Base-by-base conservation (phyloP, 2,888 invertebrate genomes). In the Rhogogaster chlorosoma region DNA sequence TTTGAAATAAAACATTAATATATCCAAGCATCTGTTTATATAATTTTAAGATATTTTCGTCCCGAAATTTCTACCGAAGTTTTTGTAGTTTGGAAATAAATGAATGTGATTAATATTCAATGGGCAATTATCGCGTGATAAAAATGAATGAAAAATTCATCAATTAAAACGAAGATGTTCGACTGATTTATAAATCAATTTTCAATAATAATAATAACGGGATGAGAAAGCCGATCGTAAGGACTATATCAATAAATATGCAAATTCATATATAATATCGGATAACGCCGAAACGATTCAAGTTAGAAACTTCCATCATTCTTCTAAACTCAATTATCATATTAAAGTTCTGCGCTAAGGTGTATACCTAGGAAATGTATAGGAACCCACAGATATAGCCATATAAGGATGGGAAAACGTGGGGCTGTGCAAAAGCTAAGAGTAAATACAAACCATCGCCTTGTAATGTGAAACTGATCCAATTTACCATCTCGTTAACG, bases 401-500 rank as follows among this genome's bases (percentile, higher is more conserved):
- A 67, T 15, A 67, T 32, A 32, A 7, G 36, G 22, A 32, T 22
- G n/a, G 71, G 22, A 71, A 38, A 38, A 53, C n/a, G 38, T 1
- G n/a, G 10, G n/a, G 42, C 61, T 36, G 36, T 61, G 15, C 61
- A 80, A 80, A 61, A 80, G 61, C 38, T 64, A 12, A 61, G 36
- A 32, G 18, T 53, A 53, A 77, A 77, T n/a, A n/a, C 53, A 77
- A 73, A 73, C 77, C 29, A 3, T 36, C 12, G 38, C 26, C 3
- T 36, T 12, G 38, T 80, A 80, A 64, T 61, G 49, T 26, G 42
- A 80, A 80, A 80, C 80, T 61, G 80, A 80, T 80, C 64, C 38
- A 80, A 80, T 80, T 80, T 61, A 57, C 38, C 26, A 38, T 80
- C 80, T 80, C 80, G 61, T 80, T 53, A 77, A 75, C 75, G 10